Evolutionary conservation across 2,888 invertebrate species (phyloP).

Genomic region (Epistrophella euchroma): DNA sequence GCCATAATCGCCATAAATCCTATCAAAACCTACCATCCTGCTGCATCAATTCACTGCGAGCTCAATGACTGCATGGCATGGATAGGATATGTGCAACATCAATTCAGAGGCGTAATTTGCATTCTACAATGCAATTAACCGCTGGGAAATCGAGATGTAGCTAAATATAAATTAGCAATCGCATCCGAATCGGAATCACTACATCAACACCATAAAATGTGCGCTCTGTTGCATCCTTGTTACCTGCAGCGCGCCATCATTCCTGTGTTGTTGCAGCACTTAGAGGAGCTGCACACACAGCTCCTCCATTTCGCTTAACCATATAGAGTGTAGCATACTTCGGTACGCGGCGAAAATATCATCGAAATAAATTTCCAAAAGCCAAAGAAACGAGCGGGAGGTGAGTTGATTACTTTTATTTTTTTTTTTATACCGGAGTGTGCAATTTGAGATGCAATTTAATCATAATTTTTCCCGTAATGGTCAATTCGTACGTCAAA

Average conservation of each 20-base stretch:
- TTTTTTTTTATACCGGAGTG: slow-evolving; percentile 21
- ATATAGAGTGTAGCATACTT: not conserved
- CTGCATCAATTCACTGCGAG: not conserved
- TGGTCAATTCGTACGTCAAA: slow-evolving; percentile 74
- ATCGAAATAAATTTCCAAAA: slow-evolving; percentile 26
- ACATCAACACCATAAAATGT: slow-evolving; percentile 65
- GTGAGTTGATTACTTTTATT: slow-evolving; percentile 3
- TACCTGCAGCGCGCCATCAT: slow-evolving; percentile 61
- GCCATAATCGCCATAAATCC: slow-evolving; percentile 42
- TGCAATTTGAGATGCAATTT: slow-evolving; percentile 72
- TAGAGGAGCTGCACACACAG: slow-evolving; percentile 6
- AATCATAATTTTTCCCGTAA: slow-evolving; percentile 74
- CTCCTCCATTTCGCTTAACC: slow-evolving; percentile 5
- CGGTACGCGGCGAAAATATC: slow-evolving; percentile 3
- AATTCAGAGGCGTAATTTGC: slow-evolving; percentile 72
- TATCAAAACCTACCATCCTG: slow-evolving; percentile 4
- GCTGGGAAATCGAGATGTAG: slow-evolving; percentile 67
- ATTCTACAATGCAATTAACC: slow-evolving; percentile 75
- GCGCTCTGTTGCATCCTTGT: slow-evolving; percentile 57
- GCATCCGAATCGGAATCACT: slow-evolving; percentile 69
- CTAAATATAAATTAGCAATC: slow-evolving; percentile 75
- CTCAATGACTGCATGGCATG: not conserved
- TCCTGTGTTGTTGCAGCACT: slow-evolving; percentile 5
- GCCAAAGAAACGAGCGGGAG: not conserved
- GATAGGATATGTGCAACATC: slow-evolving; percentile 40